Evolutionary conservation across 2,797 vertebrate species (phyloP).

Genomic region (Echeneis naucrates): DNA sequence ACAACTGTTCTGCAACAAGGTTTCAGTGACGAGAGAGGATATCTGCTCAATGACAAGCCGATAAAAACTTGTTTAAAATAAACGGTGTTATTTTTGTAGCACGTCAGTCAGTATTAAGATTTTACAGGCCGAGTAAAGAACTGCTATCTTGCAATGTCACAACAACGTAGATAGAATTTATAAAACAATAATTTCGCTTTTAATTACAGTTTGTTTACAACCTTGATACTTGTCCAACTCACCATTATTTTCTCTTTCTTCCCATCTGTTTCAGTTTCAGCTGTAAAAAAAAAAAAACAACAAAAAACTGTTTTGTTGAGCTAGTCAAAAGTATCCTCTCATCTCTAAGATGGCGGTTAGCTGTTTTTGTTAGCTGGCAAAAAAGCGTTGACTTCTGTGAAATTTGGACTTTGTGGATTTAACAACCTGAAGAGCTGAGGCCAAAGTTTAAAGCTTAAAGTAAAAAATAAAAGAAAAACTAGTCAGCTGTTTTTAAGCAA

Average conservation of each 20-base stretch:
- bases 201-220: not conserved
- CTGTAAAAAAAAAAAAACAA: not conserved
- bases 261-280: not conserved
- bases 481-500: no score
- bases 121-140: no score
- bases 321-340: not conserved
- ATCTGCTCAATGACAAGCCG: not conserved
- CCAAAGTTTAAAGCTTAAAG: not conserved
- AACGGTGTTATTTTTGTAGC: not conserved
- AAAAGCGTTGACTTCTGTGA: no score
- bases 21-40: slow-evolving; percentile 7
- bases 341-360: not conserved
- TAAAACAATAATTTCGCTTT: not conserved
- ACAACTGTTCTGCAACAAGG: slow-evolving; percentile 38
- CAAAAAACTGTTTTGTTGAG: not conserved
- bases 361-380: not conserved
- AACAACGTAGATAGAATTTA: not conserved
- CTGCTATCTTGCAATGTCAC: not conserved
- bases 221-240: not conserved
- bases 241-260: not conserved
- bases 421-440: not conserved
- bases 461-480: not conserved
- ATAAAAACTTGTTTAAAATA: not conserved
- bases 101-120: not conserved
- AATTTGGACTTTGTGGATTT: no score